Evolutionary conservation across 2,113 vertebrate genomes (phyloP).

Genomic region (Choloepus hoffmanni): DNA sequence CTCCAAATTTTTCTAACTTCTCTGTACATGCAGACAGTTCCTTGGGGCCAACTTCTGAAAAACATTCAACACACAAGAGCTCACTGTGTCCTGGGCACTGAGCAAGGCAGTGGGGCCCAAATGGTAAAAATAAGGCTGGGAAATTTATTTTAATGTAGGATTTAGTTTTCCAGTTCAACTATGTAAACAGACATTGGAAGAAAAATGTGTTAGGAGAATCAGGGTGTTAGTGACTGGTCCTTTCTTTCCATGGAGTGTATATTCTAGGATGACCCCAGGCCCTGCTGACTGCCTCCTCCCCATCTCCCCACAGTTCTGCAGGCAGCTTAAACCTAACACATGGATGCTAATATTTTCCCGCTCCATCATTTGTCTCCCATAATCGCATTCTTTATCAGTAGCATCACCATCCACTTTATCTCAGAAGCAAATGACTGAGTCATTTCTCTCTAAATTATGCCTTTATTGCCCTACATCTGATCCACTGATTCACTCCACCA

Average conservation of each 20-base stretch:
- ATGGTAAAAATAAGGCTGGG: neutral
- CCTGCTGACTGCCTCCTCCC: too few relatives aligned
- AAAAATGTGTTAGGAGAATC: neutral
- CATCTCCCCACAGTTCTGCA: neutral
- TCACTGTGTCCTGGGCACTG: too few relatives aligned
- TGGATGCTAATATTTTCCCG: neutral
- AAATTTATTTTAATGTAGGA: neutral
- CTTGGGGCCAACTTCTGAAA: neutral
- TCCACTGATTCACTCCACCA: neutral
- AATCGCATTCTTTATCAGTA: neutral
- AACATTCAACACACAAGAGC: too few relatives aligned
- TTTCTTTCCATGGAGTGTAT: neutral
- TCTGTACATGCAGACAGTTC: neutral
- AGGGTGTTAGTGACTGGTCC: neutral
- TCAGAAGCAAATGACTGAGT: neutral
- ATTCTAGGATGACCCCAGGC: rapidly evolving
- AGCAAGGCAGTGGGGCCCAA: neutral
- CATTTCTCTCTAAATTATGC: neutral
- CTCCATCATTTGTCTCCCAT: neutral
- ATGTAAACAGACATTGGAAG: neutral
- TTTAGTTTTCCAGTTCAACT: neutral
- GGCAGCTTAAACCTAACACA: neutral
- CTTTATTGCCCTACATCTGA: neutral
- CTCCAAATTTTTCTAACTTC: neutral
- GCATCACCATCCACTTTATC: too few relatives aligned